A percentile compares a stretch with the other conserved stretches of the same genome.
Conservation (phyloP, 2,797 vertebrate genomes). For the Melanogrammus aeglefinus region DNA sequence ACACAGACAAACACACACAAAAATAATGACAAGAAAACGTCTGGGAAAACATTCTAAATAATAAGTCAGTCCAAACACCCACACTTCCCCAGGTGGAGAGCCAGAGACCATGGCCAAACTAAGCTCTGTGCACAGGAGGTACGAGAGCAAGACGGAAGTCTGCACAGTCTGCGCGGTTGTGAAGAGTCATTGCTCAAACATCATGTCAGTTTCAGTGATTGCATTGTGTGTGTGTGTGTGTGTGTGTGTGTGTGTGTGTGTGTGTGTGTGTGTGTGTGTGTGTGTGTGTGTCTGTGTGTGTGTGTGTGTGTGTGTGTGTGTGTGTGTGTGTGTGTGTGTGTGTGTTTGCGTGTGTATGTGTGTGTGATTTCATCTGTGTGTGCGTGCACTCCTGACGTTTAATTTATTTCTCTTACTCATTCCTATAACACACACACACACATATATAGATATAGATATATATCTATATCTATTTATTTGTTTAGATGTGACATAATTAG, state of each 20-base stretch:
- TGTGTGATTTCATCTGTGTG: neutral
- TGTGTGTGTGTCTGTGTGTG: neutral
- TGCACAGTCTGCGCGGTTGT: slow-evolving; percentile 19
- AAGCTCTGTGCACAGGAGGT: slow-evolving; percentile 17
- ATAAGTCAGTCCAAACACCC: slow-evolving; percentile 46
- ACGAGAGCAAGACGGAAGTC: slow-evolving; percentile 29
- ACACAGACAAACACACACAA: slow-evolving; percentile 2
- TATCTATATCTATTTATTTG: neutral
- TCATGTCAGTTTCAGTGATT: neutral
- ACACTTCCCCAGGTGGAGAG: slow-evolving; percentile 33
- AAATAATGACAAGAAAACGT: neutral
- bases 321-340: neutral
- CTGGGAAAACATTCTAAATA: slow-evolving; percentile 20
- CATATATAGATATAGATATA: neutral
- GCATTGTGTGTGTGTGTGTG: neutral
- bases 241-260: neutral
- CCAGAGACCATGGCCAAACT: slow-evolving; percentile 10
- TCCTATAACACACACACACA: neutral
- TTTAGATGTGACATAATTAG: neutral
- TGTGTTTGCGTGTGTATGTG: neutral
- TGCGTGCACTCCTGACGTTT: neutral
- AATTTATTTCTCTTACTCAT: neutral
- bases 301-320: neutral
- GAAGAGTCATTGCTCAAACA: slow-evolving; percentile 9
- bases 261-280: neutral